Evolutionary conservation across 2,888 invertebrate species (phyloP), one percentile per base, ranked within the genome.

Genomic region (Spodoptera littoralis): DNA sequence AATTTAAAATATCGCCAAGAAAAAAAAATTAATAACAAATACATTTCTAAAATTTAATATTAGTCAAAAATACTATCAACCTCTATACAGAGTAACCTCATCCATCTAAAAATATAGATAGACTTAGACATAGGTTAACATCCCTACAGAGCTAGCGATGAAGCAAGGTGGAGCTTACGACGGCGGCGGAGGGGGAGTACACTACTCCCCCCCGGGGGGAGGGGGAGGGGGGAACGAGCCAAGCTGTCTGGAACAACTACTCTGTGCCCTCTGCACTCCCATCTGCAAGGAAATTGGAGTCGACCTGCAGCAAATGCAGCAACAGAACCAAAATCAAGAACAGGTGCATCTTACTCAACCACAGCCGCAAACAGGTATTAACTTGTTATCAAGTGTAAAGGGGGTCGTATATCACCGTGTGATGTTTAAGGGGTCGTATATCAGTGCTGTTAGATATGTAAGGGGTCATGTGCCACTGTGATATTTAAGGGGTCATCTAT

Each of bases 281-380:
- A 91, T 95, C 76, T 95, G 95, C 88, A 95, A 95, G 88, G 95
- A 95, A 83, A 3, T 95, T 44, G 95, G 95, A 11, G 76, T 95
- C 0, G 94, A 95, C 52, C 77, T 94, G 57, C 89, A 92, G 58
- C 93, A 92, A 55, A 24, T 88, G 53, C 85, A 86, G 49, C 83
- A 83, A 4, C 85, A 82, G 56, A 36, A 36, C 8, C 67, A 67
- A 9, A 82, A 84, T 5, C 81, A 82, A 5, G 91, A 88, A 24
- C 88, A 90, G 13, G 92, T 93, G 18, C 93, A 93, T 64, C 77
- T 94, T 11, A 93, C 85, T 1, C 91, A 93, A 62, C 93, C 90
- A 2, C 90, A 90, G 62, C 88, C 90, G 6, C 83, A 80, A 18
- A 76, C 84, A 82, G 88, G 87, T 86, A 79, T 66, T 44, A 11